Base-by-base conservation (phyloP, 2,113 vertebrate species). In the Dendropsophus ebraccatus region DNA sequence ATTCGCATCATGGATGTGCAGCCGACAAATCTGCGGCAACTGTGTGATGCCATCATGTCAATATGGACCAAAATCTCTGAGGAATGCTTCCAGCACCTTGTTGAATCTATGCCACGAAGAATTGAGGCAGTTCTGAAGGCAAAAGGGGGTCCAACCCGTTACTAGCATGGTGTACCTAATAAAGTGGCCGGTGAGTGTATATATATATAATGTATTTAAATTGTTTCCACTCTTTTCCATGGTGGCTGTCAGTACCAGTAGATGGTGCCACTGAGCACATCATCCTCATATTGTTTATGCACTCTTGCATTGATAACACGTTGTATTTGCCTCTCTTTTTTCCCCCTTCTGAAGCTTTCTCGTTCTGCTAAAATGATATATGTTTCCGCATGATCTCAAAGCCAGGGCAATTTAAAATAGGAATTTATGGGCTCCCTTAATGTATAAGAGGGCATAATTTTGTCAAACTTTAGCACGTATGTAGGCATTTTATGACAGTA, bases 401-500 rank as follows among this genome's bases (percentile, higher is more conserved):
- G 77, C 84, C 77, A 81, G 76, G 76, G 84, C 77, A 86, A 86
- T 86, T 86, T 86, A 86, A 86, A 86, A 86, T 80, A 81, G 77
- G 84, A 86, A 86, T 86, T 86, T 86, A 86, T 86, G 84, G 84
- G 76, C 67, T 86, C 84, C 84, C 84, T 86, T 86, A 86, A 81
- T 86, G 84, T 86, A 86, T 86, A 86, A 86, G 77, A 86, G 84
- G 84, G 84, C 84, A 86, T 86, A 86, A 86, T 86, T 86, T 86
- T 86, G 84, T 86, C 84, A 86, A 86, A 81, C 65, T 86, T 86
- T 86, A 86, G 84, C 84, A 86, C 84, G 25, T 73, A 86, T 86
- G 84, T 81, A 86, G 84, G 67, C 84, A 81, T 81, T 86, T 86
- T 86, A 86, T 86, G 84, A 86, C 84, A 86, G 67, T 86, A 86